Percentiles rank a stretch among this genome's conserved stretches.
phyloP scores from a whole-genome alignment of 2,113 vertebrate species.

The Tyto alba region DNA sequence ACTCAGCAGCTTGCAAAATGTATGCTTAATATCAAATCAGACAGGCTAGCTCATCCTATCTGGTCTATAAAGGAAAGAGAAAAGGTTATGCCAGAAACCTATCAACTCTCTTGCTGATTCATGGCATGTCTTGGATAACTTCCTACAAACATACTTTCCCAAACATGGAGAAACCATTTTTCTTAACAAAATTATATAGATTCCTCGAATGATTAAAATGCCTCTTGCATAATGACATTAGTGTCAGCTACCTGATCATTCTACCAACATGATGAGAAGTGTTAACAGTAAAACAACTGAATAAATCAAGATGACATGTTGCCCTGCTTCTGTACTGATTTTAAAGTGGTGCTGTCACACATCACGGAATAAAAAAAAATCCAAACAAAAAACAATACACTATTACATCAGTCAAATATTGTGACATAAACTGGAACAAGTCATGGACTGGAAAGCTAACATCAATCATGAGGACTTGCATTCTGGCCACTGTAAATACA shows the following conservation, averaged over 20 bases:
- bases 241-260: not conserved
- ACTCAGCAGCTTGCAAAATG: not conserved
- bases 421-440: conserved; percentile 37
- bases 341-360: conserved; percentile 18
- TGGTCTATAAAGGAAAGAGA: not conserved
- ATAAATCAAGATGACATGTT: conserved; percentile 2
- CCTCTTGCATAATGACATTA: not conserved
- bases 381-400: not conserved
- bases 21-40: not conserved
- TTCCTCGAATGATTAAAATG: not conserved
- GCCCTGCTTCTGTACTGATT: not conserved
- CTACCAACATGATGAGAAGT: not conserved
- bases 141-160: not conserved
- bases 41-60: not conserved
- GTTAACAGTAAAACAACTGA: conserved; percentile 28
- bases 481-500: not conserved
- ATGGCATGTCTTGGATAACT: not conserved
- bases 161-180: not conserved
- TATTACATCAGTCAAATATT: conserved; percentile 49
- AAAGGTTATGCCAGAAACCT: not conserved
- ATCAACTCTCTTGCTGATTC: not conserved
- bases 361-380: not conserved
- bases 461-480: not conserved
- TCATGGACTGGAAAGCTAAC: conserved; percentile 12
- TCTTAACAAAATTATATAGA: not conserved